Evolutionary conservation across 2,797 vertebrate species (phyloP).

Genomic region (Syndactyla subalaris): DNA sequence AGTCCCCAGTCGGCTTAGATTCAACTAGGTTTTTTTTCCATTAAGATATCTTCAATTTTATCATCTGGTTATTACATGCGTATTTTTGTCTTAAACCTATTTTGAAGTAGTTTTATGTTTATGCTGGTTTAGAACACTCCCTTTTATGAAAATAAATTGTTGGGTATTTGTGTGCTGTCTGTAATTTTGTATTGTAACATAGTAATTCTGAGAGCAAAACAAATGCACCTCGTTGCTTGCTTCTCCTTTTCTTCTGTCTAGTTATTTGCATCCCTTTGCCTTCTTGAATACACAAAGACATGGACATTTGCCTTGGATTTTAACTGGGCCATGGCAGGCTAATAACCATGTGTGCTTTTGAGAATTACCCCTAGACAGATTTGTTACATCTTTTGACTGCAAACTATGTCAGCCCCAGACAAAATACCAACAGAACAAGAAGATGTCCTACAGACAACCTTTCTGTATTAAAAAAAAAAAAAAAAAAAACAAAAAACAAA

Average conservation of each 20-base stretch:
- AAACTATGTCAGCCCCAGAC: background rate
- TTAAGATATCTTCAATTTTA: background rate
- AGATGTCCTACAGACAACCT: background rate
- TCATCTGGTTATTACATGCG: slow-evolving; percentile 12
- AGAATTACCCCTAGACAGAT: background rate
- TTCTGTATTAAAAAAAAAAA: background rate
- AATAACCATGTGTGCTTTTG: background rate
- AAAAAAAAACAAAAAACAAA: background rate
- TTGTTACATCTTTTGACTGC: background rate
- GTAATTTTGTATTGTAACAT: slow-evolving; percentile 26
- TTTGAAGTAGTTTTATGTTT: slow-evolving; percentile 22
- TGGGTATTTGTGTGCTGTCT: background rate
- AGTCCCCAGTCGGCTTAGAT: background rate
- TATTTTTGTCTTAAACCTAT: slow-evolving; percentile 4
- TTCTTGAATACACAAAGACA: background rate
- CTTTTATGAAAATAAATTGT: slow-evolving; percentile 14
- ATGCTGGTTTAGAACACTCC: background rate
- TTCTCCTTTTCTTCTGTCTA: background rate
- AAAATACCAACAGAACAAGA: background rate
- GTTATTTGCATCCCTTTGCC: background rate
- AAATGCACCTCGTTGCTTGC: background rate
- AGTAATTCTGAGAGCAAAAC: slow-evolving; percentile 23
- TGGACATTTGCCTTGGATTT: background rate
- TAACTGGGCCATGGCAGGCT: background rate
- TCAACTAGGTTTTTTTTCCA: background rate